A percentile compares a stretch with the other conserved stretches of the same genome.
These are phyloP conservation scores for Trachythela sp. DNA, from an alignment of 64 coral and sea anemone genomes.

Conservation along the genomic window DNA sequence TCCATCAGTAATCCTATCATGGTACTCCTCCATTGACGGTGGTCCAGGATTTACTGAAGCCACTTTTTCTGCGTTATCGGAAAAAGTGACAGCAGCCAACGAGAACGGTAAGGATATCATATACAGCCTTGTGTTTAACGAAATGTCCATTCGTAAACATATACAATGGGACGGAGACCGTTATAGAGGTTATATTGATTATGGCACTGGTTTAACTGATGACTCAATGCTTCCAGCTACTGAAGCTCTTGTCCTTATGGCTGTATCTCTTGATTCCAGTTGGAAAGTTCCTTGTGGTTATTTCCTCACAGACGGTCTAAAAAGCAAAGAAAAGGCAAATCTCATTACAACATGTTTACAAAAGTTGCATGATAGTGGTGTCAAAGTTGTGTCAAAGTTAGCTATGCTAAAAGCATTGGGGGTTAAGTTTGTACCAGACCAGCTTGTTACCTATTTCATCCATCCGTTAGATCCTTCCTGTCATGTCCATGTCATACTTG, in stretches of 20 bases:
- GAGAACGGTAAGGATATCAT: not conserved
- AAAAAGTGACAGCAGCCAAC: not conserved
- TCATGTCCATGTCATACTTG: not conserved
- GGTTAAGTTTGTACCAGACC: not conserved
- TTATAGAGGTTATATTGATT: too few species aligned
- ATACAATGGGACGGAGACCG: too few species aligned
- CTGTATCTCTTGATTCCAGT: too few species aligned
- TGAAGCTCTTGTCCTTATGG: too few species aligned
- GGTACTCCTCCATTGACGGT: not conserved
- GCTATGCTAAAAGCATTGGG: constrained; percentile 15
- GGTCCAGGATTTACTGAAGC: not conserved
- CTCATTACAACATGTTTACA: not conserved
- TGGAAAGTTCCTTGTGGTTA: constrained; percentile 22
- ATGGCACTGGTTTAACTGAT: too few species aligned
- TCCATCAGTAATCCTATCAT: not conserved
- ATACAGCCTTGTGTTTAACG: not conserved
- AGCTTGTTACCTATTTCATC: not conserved
- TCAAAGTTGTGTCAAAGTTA: not conserved
- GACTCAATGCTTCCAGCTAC: too few species aligned
- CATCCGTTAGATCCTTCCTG: constrained; percentile 7
- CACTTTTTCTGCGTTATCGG: not conserved
- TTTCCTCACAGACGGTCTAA: constrained; percentile 25
- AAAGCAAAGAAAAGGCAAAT: constrained; percentile 16
- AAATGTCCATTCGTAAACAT: not conserved
- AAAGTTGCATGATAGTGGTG: constrained; percentile 18